phyloP scores from a whole-genome alignment of 2,113 vertebrate species.

The Labrus mixtus region DNA sequence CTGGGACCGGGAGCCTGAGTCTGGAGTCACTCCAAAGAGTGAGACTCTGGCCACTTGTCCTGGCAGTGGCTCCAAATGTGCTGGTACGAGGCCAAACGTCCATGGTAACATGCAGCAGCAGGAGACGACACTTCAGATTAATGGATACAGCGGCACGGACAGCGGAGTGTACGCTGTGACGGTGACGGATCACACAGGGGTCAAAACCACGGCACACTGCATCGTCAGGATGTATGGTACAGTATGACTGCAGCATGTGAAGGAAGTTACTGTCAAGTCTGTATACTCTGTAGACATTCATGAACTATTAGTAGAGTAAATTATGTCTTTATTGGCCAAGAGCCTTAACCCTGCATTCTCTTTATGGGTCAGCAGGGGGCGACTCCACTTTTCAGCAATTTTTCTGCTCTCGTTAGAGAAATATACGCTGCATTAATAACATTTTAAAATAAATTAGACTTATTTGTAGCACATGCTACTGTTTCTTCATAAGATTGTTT shows the following conservation, averaged over 20 bases:
- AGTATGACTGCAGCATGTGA: constrained; percentile 12
- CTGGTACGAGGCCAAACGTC: constrained; percentile 14
- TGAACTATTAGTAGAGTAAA: not conserved
- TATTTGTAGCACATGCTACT: too few species aligned
- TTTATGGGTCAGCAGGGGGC: not conserved
- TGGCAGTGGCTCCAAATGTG: constrained; percentile 41
- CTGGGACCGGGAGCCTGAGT: constrained; percentile 73
- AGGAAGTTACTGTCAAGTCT: not conserved
- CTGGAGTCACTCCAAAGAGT: not conserved
- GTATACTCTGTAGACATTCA: not conserved
- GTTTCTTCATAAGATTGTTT: too few species aligned
- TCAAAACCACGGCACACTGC: constrained; percentile 54
- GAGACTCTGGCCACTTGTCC: constrained; percentile 71
- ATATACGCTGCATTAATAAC: too few species aligned
- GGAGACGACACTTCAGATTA: constrained; percentile 65
- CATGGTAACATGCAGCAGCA: constrained; percentile 42
- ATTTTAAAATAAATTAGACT: too few species aligned
- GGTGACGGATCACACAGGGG: constrained; percentile 63
- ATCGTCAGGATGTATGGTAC: constrained; percentile 80
- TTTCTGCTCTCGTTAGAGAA: too few species aligned
- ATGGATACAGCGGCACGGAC: constrained; percentile 61
- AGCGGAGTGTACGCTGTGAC: constrained; percentile 77
- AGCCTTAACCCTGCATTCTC: not conserved
- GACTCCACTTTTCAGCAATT: not conserved
- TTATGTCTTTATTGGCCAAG: not conserved